Evolutionary conservation across 2,888 invertebrate species (phyloP).

Genomic region (Miltochrista miniata): DNA sequence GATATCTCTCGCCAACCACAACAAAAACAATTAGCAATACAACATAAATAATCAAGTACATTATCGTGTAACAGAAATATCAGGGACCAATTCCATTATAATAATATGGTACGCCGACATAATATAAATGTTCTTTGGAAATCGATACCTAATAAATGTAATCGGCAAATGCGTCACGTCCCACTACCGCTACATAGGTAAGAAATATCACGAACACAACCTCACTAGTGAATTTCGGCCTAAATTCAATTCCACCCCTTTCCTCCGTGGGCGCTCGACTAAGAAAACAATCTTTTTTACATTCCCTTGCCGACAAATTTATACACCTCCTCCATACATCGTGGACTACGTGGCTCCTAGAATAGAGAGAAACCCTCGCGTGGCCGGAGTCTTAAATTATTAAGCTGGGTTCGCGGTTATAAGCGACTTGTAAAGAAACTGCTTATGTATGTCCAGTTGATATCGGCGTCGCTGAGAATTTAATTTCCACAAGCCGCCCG

Average conservation of each 20-base stretch:
- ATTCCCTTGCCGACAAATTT: conserved; percentile 81
- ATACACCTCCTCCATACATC: conserved; percentile 77
- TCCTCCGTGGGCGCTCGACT: conserved; percentile 67
- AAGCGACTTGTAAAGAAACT: conserved; percentile 66
- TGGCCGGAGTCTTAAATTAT: conserved; percentile 60
- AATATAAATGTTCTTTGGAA: conserved; percentile 32
- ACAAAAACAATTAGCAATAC: no score
- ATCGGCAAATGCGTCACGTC: conserved; percentile 67
- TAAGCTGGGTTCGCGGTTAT: conserved; percentile 45
- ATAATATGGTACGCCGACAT: conserved; percentile 27
- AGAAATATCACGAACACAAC: conserved; percentile 74
- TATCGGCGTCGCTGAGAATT: conserved; percentile 71
- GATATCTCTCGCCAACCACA: no score
- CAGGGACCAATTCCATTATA: conserved; percentile 2
- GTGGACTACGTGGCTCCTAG: conserved; percentile 38
- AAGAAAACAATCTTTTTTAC: conserved; percentile 81
- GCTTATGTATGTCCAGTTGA: conserved; percentile 60
- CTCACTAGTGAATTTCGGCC: conserved; percentile 71
- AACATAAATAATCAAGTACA: no score
- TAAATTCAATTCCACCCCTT: conserved; percentile 81
- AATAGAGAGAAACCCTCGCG: conserved; percentile 44
- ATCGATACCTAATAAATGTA: conserved; percentile 60
- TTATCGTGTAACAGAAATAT: not conserved
- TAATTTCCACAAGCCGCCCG: conserved; percentile 78
- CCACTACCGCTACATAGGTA: conserved; percentile 59